Conservation (phyloP, 2,888 invertebrate species). For the Mimumesa dahlbomi region DNA sequence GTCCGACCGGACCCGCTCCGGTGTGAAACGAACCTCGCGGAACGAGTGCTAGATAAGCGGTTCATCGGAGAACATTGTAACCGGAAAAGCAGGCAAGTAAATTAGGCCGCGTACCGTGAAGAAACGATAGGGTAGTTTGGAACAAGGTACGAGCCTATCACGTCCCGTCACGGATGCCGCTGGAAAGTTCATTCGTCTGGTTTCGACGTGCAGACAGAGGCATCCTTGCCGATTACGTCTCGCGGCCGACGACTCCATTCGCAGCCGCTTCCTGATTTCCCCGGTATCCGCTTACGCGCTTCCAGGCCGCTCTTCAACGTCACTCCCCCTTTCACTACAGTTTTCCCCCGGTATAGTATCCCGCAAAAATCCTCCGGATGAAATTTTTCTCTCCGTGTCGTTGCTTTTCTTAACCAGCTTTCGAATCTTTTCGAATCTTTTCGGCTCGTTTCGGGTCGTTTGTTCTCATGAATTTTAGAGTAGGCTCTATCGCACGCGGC, state of each 20-base stretch:
- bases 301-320: conserved; percentile 14
- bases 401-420: too few species aligned
- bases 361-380: too few species aligned
- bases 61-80: too few species aligned
- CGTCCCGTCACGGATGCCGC: conserved; percentile 35
- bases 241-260: conserved; percentile 21
- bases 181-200: conserved; percentile 41
- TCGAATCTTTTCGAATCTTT: too few species aligned
- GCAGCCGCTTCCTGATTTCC: conserved; percentile 20
- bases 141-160: conserved; percentile 32
- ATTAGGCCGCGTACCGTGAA: neutral
- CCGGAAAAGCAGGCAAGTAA: neutral
- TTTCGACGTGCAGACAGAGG: conserved; percentile 22
- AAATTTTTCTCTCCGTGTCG: too few species aligned
- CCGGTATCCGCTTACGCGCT: conserved; percentile 19
- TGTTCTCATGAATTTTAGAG: too few species aligned
- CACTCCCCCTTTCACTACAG: neutral
- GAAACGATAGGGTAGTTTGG: neutral
- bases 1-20: too few species aligned
- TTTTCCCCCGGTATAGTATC: too few species aligned
- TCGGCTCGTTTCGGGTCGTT: too few species aligned
- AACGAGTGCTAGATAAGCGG: too few species aligned
- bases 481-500: too few species aligned
- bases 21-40: too few species aligned
- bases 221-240: conserved; percentile 28